phyloP scores from a whole-genome alignment of 2,888 invertebrate genomes.

The Drosophila recens region DNA sequence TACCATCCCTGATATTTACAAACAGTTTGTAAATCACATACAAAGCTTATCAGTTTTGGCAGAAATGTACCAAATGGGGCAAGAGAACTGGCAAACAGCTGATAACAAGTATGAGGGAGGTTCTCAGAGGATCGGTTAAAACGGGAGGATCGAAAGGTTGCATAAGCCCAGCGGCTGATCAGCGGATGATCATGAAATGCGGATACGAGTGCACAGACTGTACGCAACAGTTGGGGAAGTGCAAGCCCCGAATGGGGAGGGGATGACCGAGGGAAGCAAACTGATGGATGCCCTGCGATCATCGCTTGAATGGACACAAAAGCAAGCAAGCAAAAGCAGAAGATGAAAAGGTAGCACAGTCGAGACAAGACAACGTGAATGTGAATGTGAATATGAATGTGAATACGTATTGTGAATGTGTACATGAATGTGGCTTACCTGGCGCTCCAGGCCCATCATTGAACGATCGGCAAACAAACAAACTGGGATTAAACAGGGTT shows the following conservation, averaged over 20 bases:
- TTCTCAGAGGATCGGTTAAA: background rate
- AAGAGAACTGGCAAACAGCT: constrained; percentile 25
- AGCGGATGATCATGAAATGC: constrained; percentile 65
- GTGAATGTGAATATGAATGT: constrained; percentile 31
- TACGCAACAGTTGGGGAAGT: constrained; percentile 18
- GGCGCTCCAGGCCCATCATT: constrained; percentile 72
- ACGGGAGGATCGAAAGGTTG: constrained; percentile 23
- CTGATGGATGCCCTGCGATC: constrained; percentile 50
- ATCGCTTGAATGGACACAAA: constrained; percentile 51
- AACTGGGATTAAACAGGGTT: constrained; percentile 51
- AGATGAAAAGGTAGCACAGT: constrained; percentile 44
- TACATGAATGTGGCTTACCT: constrained; percentile 68
- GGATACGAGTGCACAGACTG: constrained; percentile 52
- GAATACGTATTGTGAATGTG: constrained; percentile 21
- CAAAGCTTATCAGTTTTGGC: too few species aligned
- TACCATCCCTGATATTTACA: too few species aligned
- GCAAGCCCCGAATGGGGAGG: background rate
- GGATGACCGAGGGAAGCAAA: constrained; percentile 11
- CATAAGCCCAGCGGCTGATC: constrained; percentile 60
- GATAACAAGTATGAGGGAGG: constrained; percentile 21
- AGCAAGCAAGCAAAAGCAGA: constrained; percentile 24
- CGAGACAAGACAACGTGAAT: constrained; percentile 24
- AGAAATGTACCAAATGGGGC: too few species aligned
- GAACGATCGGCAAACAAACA: constrained; percentile 62
- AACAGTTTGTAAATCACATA: too few species aligned